Evolutionary conservation across 2,113 vertebrate genomes (phyloP).

Genomic region (Bambusicola thoracicus): DNA sequence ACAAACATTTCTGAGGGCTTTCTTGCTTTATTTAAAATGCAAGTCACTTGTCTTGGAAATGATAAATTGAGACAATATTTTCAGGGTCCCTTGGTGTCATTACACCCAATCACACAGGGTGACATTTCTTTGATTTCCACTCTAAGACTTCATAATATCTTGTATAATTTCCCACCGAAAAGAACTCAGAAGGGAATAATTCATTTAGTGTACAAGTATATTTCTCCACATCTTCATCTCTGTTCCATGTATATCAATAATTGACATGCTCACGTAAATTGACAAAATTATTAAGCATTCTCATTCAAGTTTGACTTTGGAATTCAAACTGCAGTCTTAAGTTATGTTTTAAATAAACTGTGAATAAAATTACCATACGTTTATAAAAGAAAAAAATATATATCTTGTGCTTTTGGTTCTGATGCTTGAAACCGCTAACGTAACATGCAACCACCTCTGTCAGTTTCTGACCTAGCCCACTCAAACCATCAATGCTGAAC

Average conservation of each 20-base stretch:
- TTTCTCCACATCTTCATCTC: constrained; percentile 26
- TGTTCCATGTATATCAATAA: constrained; percentile 43
- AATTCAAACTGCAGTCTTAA: constrained; percentile 3
- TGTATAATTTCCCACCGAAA: constrained; percentile 30
- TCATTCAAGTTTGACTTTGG: background rate
- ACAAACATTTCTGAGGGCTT: background rate
- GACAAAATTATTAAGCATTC: constrained; percentile 34
- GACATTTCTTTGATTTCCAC: constrained; percentile 49
- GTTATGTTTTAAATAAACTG: constrained; percentile 34
- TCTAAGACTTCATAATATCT: constrained; percentile 10
- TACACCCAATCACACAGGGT: background rate
- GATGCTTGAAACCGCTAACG: background rate
- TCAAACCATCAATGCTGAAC: background rate
- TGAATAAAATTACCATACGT: constrained; percentile 8
- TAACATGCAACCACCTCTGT: background rate
- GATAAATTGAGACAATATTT: constrained; percentile 43
- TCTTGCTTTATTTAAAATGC: constrained; percentile 28
- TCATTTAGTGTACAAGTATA: constrained; percentile 17
- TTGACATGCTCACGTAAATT: background rate
- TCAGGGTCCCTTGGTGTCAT: background rate
- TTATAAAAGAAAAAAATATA: background rate
- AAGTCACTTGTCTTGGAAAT: constrained; percentile 23
- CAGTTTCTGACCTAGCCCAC: background rate
- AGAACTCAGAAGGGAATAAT: constrained; percentile 34
- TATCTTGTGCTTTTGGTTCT: background rate